Evolutionary conservation across 2,797 vertebrate genomes (phyloP).

Genomic region (Poeciliopsis infans): DNA sequence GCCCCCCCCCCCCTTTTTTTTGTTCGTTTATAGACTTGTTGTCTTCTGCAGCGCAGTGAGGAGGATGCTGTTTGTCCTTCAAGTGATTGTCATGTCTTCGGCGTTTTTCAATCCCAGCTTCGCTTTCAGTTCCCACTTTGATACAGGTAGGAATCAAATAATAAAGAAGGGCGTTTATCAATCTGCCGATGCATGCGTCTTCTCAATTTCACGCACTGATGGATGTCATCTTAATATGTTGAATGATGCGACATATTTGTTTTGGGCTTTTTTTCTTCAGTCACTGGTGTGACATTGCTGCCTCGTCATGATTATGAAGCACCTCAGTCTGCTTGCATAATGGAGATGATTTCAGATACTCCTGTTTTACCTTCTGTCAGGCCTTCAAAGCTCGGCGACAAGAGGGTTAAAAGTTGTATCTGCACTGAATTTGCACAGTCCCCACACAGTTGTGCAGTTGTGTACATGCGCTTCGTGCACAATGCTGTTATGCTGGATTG

Average conservation of each 20-base stretch:
- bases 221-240: conserved; percentile 1
- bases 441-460: conserved; percentile 49
- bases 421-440: conserved; percentile 55
- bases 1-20: background rate
- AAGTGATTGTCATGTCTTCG: conserved; percentile 89
- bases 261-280: background rate
- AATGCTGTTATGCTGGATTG: conserved; percentile 11
- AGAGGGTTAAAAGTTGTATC: conserved; percentile 61
- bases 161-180: background rate
- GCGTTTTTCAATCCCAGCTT: conserved; percentile 93
- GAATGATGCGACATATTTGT: conserved; percentile 12
- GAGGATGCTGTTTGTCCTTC: conserved; percentile 82
- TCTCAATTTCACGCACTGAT: background rate
- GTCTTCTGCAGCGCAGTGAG: conserved; percentile 56
- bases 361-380: background rate
- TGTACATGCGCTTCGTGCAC: conserved; percentile 22
- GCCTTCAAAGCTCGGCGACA: conserved; percentile 31
- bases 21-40: conserved; percentile 43
- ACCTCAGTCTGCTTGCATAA: background rate
- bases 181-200: conserved; percentile 6
- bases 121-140: conserved; percentile 96
- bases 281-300: conserved; percentile 6
- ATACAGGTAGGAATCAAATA: conserved; percentile 86
- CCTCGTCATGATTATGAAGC: background rate
- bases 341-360: background rate